Conservation (phyloP, 2,888 invertebrate species). For the Polydrusus tereticollis region DNA sequence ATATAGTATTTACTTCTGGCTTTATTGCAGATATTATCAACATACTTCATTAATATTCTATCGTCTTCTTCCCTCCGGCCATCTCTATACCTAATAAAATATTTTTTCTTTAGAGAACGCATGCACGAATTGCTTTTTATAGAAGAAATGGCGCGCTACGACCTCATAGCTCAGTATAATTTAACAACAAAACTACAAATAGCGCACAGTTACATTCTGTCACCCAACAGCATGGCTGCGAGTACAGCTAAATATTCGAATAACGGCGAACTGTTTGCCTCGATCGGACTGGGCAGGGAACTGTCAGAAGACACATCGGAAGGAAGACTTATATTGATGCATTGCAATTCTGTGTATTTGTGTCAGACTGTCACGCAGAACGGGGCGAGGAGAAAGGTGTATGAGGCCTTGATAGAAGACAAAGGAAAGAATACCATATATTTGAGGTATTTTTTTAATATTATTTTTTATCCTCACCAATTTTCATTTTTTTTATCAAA, state of each 20-base stretch:
- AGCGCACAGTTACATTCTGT: constrained; percentile 77
- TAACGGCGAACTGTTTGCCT: constrained; percentile 82
- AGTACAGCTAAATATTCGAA: constrained; percentile 83
- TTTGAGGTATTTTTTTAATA: constrained; percentile 69
- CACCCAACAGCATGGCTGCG: constrained; percentile 76
- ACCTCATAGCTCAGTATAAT: constrained; percentile 78
- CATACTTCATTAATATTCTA: too few relatives aligned
- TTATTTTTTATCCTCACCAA: too few relatives aligned
- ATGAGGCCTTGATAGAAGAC: constrained; percentile 80
- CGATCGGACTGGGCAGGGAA: constrained; percentile 78
- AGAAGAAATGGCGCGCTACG: constrained; percentile 81
- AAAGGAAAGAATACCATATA: constrained; percentile 85
- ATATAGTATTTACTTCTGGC: too few relatives aligned
- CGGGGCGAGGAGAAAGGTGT: constrained; percentile 70
- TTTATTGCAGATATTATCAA: too few relatives aligned
- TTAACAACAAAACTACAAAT: constrained; percentile 75
- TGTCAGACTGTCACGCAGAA: constrained; percentile 51
- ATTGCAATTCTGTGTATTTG: constrained; percentile 77
- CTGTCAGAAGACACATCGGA: constrained; percentile 87
- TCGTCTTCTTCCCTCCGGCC: too few relatives aligned
- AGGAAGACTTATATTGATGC: constrained; percentile 82
- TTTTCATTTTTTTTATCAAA: too few relatives aligned
- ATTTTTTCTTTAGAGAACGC: constrained; percentile 68
- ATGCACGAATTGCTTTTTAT: constrained; percentile 83
- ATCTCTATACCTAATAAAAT: not conserved